Percentiles rank a stretch among this genome's conserved stretches.
Conservation (phyloP, 2,113 vertebrate genomes). For the Propithecus coquereli region DNA sequence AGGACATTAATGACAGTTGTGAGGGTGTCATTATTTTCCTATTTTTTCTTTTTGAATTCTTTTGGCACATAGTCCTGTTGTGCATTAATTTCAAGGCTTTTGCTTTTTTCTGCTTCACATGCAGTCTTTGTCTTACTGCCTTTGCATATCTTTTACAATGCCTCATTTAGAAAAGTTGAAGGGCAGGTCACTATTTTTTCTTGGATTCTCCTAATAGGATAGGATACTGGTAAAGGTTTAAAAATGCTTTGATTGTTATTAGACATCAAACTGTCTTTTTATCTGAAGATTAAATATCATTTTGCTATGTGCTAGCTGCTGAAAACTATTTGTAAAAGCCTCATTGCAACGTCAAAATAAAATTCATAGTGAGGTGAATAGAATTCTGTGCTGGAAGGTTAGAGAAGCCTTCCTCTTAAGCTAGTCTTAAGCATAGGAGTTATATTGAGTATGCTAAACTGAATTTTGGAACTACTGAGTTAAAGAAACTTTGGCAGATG, state of each 20-base stretch:
- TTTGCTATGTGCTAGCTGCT: not conserved
- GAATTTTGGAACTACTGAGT: not conserved
- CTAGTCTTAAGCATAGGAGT: not conserved
- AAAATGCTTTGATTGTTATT: constrained; percentile 30
- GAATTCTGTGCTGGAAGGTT: not conserved
- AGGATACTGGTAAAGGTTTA: not conserved
- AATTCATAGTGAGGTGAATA: not conserved
- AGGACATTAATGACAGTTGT: not conserved
- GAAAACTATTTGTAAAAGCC: constrained; percentile 19
- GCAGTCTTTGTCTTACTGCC: not conserved
- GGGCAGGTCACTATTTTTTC: not conserved
- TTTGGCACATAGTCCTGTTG: not conserved
- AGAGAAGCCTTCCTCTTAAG: not conserved
- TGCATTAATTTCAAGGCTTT: not conserved
- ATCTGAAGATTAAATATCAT: constrained; percentile 25
- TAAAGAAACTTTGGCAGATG: not conserved
- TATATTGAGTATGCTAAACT: not conserved
- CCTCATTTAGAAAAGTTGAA: constrained; percentile 38
- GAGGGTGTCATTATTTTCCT: not conserved
- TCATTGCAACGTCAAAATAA: not conserved
- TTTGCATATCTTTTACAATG: constrained; percentile 33
- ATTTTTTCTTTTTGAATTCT: not conserved
- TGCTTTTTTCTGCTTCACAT: not conserved
- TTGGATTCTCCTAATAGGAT: not conserved
- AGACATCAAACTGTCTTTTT: constrained; percentile 14